These are phyloP conservation scores for Protobothrops mucrosquamatus DNA, from an alignment of 2,113 vertebrate species.

Conservation along the genomic window DNA sequence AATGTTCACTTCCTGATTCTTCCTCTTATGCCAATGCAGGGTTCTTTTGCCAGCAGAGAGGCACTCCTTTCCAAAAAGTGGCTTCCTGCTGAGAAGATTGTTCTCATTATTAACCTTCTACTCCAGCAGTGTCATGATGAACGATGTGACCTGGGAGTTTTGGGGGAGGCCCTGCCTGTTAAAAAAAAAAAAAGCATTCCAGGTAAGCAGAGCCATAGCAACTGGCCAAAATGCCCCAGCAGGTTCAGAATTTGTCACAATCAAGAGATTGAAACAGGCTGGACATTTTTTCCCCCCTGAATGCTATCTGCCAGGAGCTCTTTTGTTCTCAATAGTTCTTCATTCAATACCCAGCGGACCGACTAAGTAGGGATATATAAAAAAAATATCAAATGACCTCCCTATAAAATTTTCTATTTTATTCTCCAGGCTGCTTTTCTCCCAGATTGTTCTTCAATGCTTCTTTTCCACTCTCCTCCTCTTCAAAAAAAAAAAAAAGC, in stretches of 20 bases:
- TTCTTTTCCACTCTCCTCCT: background rate
- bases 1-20: background rate
- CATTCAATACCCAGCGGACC: background rate
- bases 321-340: background rate
- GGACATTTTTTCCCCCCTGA: background rate
- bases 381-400: background rate
- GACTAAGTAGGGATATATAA: background rate
- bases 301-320: background rate
- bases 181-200: background rate
- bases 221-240: background rate
- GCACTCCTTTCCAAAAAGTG: background rate
- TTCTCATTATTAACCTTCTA: background rate
- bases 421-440: background rate
- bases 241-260: background rate
- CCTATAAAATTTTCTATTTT: background rate
- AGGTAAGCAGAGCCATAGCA: background rate
- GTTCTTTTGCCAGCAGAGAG: background rate
- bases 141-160: background rate
- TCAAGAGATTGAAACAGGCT: background rate
- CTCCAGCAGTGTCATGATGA: background rate
- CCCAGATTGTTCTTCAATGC: background rate
- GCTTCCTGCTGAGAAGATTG: too few relatives aligned
- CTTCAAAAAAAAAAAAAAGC: too few relatives aligned
- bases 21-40: background rate
- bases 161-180: background rate